A percentile compares a stretch with the other conserved stretches of the same genome.
Conservation (phyloP, 2,797 vertebrate species). For the Cryptoprocta ferox region DNA sequence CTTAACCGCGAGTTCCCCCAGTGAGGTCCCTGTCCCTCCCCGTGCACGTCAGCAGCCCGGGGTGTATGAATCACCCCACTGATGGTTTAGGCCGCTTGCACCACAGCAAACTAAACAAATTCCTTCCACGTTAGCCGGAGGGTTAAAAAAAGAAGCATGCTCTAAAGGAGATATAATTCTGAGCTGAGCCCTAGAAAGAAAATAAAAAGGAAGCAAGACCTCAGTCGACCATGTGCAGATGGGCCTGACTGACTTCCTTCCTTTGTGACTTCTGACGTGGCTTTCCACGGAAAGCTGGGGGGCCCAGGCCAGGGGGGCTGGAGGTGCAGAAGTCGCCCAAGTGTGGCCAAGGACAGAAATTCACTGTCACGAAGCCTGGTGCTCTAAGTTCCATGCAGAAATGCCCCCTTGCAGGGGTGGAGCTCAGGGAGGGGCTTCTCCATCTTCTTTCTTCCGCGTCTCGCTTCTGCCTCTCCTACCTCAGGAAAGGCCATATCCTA, state of each 20-base stretch:
- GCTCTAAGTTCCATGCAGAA: neutral
- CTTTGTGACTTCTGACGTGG: neutral
- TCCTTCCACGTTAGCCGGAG: conserved; percentile 37
- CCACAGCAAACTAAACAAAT: conserved; percentile 73
- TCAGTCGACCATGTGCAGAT: neutral
- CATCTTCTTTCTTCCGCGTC: neutral
- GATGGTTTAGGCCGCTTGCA: neutral
- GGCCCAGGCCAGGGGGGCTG: neutral
- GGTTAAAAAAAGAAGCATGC: conserved; percentile 70
- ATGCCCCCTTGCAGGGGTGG: neutral
- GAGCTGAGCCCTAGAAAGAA: neutral
- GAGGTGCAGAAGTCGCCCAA: neutral
- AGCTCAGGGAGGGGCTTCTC: too few relatives aligned
- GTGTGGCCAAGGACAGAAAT: neutral
- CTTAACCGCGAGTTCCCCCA: neutral
- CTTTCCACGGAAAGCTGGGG: neutral
- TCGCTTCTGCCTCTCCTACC: neutral
- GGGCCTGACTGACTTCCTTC: neutral
- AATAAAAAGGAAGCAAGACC: conserved; percentile 25
- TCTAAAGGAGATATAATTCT: neutral
- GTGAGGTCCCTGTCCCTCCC: neutral
- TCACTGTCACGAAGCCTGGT: neutral
- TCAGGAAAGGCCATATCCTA: rapidly evolving
- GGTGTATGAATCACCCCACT: conserved; percentile 31
- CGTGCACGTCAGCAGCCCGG: neutral